Base-by-base conservation (phyloP, 2,888 invertebrate species). In the Nowickia ferox region DNA sequence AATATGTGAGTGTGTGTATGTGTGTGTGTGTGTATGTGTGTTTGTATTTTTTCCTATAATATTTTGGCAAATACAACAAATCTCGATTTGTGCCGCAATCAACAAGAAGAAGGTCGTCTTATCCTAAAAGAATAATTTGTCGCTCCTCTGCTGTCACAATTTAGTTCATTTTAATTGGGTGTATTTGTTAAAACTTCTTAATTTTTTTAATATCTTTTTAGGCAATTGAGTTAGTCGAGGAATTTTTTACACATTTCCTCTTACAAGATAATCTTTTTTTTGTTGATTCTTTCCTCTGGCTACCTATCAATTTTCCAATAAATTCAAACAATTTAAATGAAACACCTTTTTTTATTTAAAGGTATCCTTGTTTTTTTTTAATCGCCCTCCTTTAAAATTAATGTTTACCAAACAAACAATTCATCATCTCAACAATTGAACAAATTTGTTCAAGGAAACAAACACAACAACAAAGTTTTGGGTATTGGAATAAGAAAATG, bases 391-490 rank as follows among this genome's bases (percentile, higher is more conserved):
- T 83, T 22, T 78, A 17, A 69, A 79, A 83, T 79, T 83, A 86
- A 83, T 86, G 83, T 86, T 80, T 86, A 83, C 79, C 83, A 75
- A 86, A 86, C 83, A 86, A 86, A 86, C 86, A 83, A 86, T 86
- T 86, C 86, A 86, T 86, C 86, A 86, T 86, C 68, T 81, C 40
- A 80, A 86, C 83, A 86, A 86, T 86, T 76, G 86, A 76, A 86
- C 76, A 86, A 86, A 86, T 86, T 84, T 86, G 76, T 83, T 51
- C 72, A 72, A 77, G 53, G 42, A 53, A 75, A 59, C 46, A 77
- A 68, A 9, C 63, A 17, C 38, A 61, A 40, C 78, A 78, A 71
- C 77, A 61, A 11, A n/a, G 11, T 46, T 19, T 78, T 42, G 11
- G 57, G 13, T 44, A 17, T 51, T 8, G 13, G 51, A 55, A 59